These are phyloP conservation scores for Altica lythri DNA, from an alignment of 2,888 invertebrate species.

Conservation along the genomic window DNA sequence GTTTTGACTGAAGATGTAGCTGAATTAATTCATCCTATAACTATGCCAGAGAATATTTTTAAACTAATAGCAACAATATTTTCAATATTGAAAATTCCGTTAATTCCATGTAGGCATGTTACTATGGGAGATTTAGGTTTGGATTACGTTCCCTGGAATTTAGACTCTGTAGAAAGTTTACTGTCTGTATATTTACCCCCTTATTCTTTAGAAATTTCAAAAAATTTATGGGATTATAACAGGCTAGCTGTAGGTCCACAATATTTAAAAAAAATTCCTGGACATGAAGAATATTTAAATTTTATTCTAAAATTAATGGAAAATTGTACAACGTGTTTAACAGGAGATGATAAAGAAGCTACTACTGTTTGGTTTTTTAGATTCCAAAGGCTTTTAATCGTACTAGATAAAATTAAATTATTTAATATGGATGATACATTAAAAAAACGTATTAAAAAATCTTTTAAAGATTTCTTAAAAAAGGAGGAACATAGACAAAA, in stretches of 20 bases:
- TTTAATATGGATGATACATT: constrained; percentile 55
- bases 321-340: constrained; percentile 60
- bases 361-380: constrained; percentile 68
- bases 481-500: constrained; percentile 61
- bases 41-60: constrained; percentile 63
- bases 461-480: constrained; percentile 63
- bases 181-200: constrained; percentile 54
- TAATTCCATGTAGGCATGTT: constrained; percentile 59
- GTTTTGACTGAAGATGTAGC: constrained; percentile 67
- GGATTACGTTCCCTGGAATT: constrained; percentile 57
- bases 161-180: constrained; percentile 61
- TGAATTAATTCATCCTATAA: constrained; percentile 72
- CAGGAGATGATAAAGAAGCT: constrained; percentile 58
- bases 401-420: constrained; percentile 57
- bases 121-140: constrained; percentile 56
- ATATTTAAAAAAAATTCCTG: constrained; percentile 64
- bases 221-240: constrained; percentile 55
- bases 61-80: constrained; percentile 66
- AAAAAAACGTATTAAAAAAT: constrained; percentile 59
- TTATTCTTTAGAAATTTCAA: constrained; percentile 49
- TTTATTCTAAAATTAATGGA: constrained; percentile 61
- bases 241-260: constrained; percentile 64
- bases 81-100: constrained; percentile 62
- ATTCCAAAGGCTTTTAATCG: constrained; percentile 63
- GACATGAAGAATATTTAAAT: constrained; percentile 64